Percentiles rank a stretch among this genome's conserved stretches.
Evolutionary conservation across 53 echinoderm and acorn worm genomes (phyloP).

Genomic region (Actinopyga echinites): DNA sequence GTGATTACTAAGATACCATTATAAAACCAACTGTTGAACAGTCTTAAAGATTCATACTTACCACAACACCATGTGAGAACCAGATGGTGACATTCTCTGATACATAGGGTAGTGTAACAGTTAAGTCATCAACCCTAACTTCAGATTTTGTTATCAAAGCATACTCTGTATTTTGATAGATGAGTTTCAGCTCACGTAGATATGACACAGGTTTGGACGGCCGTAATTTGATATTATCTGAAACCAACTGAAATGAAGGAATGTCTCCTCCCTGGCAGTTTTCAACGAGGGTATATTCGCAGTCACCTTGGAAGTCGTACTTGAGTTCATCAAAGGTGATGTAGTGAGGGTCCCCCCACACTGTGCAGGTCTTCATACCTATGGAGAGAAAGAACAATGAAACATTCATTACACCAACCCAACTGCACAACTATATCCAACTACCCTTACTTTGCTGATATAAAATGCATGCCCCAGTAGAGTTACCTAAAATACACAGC

Average conservation of each 20-base stretch:
- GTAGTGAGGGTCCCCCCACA: slow-evolving; percentile 97
- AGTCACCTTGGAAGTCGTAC: slow-evolving; percentile 93
- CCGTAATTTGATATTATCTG: slow-evolving; percentile 68
- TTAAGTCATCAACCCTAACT: slow-evolving; percentile 60
- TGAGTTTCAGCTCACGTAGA: slow-evolving; percentile 57
- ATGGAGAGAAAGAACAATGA: too few species aligned
- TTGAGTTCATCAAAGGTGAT: slow-evolving; percentile 75
- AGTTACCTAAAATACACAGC: too few species aligned
- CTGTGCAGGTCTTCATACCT: slow-evolving; percentile 62
- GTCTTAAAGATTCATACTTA: background rate
- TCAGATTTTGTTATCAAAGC: slow-evolving; percentile 53
- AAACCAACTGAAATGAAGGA: slow-evolving; percentile 61
- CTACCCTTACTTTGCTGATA: too few species aligned
- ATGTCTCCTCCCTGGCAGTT: slow-evolving; percentile 42
- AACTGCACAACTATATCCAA: too few species aligned
- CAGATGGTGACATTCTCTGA: slow-evolving; percentile 28
- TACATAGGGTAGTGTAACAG: slow-evolving; percentile 44
- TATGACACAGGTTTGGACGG: slow-evolving; percentile 69
- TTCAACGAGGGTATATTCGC: slow-evolving; percentile 79
- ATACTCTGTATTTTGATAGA: slow-evolving; percentile 41
- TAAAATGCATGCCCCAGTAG: too few species aligned
- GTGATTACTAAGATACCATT: too few species aligned
- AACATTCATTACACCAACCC: too few species aligned
- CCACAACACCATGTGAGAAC: slow-evolving; percentile 47
- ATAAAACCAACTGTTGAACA: too few species aligned